phyloP scores from a whole-genome alignment of 2,113 vertebrate genomes.

The Isurus oxyrinchus region DNA sequence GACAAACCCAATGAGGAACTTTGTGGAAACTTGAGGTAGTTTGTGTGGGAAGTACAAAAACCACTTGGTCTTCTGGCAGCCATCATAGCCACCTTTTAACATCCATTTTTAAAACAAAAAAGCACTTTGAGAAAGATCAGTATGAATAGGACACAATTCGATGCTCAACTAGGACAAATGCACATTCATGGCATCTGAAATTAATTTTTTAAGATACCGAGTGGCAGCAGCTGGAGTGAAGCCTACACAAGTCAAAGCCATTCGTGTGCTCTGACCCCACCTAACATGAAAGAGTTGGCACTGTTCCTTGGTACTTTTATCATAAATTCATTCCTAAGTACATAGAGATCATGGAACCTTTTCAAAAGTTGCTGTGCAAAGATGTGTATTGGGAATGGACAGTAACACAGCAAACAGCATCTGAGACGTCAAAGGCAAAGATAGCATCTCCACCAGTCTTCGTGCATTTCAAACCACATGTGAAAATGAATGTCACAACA shows the following conservation, averaged over 20 bases:
- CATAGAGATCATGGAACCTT: not conserved
- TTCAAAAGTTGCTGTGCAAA: not conserved
- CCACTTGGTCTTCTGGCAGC: too few species aligned
- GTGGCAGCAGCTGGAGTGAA: not conserved
- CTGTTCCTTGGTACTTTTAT: not conserved
- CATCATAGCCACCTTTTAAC: too few species aligned
- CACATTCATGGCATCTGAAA: not conserved
- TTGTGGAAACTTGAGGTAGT: too few species aligned
- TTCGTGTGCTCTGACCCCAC: not conserved
- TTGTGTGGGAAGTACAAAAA: too few species aligned
- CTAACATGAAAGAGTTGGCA: not conserved
- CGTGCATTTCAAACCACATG: not conserved
- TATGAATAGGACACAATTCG: not conserved
- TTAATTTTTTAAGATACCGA: not conserved
- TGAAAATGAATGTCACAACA: not conserved
- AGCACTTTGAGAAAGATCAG: too few species aligned
- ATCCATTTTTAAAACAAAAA: too few species aligned
- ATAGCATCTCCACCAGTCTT: not conserved
- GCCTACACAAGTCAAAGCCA: not conserved
- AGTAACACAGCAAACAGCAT: not conserved
- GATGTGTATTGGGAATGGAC: not conserved
- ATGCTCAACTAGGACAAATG: not conserved
- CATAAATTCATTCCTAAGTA: not conserved
- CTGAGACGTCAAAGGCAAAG: too few species aligned
- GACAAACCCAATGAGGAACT: too few species aligned